These are phyloP conservation scores for Aphyosemion australe DNA, from an alignment of 2,113 vertebrate species.

Conservation along the genomic window DNA sequence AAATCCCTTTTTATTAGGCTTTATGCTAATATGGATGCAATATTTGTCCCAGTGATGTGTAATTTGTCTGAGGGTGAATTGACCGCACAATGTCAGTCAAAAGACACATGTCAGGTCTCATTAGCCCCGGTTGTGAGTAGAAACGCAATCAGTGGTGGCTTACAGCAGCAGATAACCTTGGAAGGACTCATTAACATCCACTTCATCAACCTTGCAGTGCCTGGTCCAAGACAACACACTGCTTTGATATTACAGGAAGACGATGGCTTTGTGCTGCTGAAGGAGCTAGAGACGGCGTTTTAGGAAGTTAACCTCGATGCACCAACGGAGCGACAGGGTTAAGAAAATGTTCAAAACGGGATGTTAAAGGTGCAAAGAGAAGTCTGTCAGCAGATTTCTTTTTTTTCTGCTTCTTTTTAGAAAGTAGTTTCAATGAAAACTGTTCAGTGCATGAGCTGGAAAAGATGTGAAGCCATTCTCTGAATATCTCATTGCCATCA, in stretches of 20 bases:
- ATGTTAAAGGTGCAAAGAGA: constrained; percentile 10
- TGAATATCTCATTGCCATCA: neutral
- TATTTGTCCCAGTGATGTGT: constrained; percentile 45
- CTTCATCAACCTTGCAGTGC: constrained; percentile 65
- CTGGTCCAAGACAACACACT: constrained; percentile 32
- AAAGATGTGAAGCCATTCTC: neutral
- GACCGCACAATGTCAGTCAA: constrained; percentile 71
- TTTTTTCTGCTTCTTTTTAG: neutral
- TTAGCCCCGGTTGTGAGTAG: constrained; percentile 61
- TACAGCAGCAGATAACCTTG: constrained; percentile 73
- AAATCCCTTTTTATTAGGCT: neutral
- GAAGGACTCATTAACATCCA: constrained; percentile 68
- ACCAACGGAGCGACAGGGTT: neutral
- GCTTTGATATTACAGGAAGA: constrained; percentile 17
- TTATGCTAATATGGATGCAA: neutral
- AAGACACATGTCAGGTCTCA: constrained; percentile 76
- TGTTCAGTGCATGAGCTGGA: neutral
- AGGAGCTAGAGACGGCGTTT: neutral
- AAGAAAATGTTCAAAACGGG: neutral
- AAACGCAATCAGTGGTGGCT: constrained; percentile 66
- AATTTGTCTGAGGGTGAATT: constrained; percentile 65
- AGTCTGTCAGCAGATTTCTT: neutral
- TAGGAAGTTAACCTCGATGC: neutral
- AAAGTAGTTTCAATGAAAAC: neutral
- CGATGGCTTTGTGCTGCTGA: constrained; percentile 9